phyloP scores from a whole-genome alignment of 2,797 vertebrate genomes.

The Bucorvus abyssinicus region DNA sequence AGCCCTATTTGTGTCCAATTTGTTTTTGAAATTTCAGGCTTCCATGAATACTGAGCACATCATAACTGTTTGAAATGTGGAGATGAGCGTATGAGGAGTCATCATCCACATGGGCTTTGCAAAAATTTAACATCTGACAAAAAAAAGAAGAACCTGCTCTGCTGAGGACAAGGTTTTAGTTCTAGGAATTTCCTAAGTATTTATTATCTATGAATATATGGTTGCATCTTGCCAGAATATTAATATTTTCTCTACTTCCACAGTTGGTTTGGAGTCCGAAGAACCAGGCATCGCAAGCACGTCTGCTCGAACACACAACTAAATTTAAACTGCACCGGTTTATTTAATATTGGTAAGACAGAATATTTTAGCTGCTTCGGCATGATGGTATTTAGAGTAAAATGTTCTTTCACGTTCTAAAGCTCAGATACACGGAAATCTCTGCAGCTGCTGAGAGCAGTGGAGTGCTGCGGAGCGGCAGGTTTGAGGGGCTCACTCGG shows the following conservation, averaged over 20 bases:
- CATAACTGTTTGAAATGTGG: background rate
- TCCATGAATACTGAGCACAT: background rate
- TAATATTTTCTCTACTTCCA: slow-evolving; percentile 24
- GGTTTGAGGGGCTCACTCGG: rapidly evolving
- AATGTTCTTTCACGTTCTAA: slow-evolving; percentile 29
- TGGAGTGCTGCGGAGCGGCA: rapidly evolving
- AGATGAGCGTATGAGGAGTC: background rate
- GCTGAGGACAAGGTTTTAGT: background rate
- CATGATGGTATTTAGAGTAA: background rate
- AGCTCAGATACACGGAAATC: background rate
- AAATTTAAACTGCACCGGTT: background rate
- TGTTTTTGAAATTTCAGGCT: background rate
- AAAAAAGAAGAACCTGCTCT: background rate
- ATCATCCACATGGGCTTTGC: background rate
- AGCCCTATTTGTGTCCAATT: background rate
- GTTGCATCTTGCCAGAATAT: background rate
- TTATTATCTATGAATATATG: background rate
- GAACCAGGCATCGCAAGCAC: background rate
- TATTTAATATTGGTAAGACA: background rate
- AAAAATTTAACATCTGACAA: background rate
- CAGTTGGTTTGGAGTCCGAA: slow-evolving; percentile 16
- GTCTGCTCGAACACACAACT: background rate
- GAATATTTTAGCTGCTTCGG: slow-evolving; percentile 41
- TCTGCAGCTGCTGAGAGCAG: background rate
- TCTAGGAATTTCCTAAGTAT: slow-evolving; percentile 12